Evolutionary conservation across 2,888 invertebrate genomes (phyloP).

Genomic region (Petrolisthes manimaculis): DNA sequence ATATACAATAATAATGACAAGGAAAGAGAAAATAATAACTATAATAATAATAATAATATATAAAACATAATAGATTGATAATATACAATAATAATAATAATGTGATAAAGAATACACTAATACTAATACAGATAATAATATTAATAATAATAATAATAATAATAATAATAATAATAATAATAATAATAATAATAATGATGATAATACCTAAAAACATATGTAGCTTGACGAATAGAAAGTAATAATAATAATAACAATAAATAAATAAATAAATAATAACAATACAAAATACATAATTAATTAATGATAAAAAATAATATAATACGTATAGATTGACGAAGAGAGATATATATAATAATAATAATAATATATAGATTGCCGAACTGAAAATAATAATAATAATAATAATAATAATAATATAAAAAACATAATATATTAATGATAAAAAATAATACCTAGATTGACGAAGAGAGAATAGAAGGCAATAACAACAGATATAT

Average conservation of each 20-base stretch:
- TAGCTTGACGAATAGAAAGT: background rate
- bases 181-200: slow-evolving; percentile 5
- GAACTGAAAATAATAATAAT: too few relatives aligned
- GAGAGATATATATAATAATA: too few relatives aligned
- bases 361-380: too few relatives aligned
- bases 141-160: background rate
- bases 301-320: too few relatives aligned
- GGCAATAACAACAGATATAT: too few relatives aligned
- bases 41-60: background rate
- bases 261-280: background rate
- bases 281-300: background rate
- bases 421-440: too few relatives aligned
- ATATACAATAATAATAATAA: background rate
- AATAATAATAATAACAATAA: background rate
- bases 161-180: too few relatives aligned
- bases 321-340: too few relatives aligned
- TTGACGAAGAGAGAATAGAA: too few relatives aligned
- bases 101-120: background rate
- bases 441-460: too few relatives aligned
- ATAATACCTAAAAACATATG: background rate
- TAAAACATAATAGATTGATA: background rate
- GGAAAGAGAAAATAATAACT: background rate
- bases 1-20: background rate
- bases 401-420: too few relatives aligned
- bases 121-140: slow-evolving; percentile 1